Evolutionary conservation across 64 coral and sea anemone genomes (phyloP), one percentile per base, ranked within the genome.

Genomic region (Platygyra sinensis): DNA sequence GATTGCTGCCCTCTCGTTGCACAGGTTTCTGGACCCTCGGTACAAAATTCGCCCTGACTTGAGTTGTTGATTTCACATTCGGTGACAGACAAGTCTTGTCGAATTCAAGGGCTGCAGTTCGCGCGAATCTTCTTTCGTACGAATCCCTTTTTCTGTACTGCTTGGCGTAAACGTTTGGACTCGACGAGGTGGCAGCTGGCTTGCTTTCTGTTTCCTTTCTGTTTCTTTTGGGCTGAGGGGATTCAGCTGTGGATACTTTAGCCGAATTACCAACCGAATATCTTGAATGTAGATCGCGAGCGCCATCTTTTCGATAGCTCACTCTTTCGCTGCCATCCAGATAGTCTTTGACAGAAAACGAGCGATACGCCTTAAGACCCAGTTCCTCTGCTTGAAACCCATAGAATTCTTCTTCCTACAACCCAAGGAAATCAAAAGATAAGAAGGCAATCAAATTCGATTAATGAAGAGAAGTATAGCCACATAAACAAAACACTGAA

Each of bases 341-440:
- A 85, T 85, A 85, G 25, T 28, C 22, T 29, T 65, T 85, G 24
- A 85, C 81, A 85, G 81, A 85, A 77, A 89, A 12, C 67, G 92
- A 94, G 12, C 84, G 91, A 52, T 93, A 99, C 28, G 97, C 97
- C 19, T 89, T 94, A 24, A 96, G 86, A 42, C 94, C 97, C 55
- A 99, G 73, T 42, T 99, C 97, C 81, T 99, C 94, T 49, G 97
- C 86, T 90, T 88, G 76, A 78, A 99, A 99, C 42, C 97, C 97
- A 69, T 95, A 77, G 20, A 99, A 99, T 36, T 95, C 94, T 86
- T 96, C 88, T 64, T 94, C 91, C 88, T 99, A 76, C 33, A 91
- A 89, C 83, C 71, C 59, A 62, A 64, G 85, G 87, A 76, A 57
- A 60, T 62, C 60, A 81, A 59, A 73, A 79, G 5, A 65, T 75